A percentile compares a stretch with the other conserved stretches of the same genome.
phyloP scores from a whole-genome alignment of 1,140 invertebrate species.

The Heliconius eleuchia region DNA sequence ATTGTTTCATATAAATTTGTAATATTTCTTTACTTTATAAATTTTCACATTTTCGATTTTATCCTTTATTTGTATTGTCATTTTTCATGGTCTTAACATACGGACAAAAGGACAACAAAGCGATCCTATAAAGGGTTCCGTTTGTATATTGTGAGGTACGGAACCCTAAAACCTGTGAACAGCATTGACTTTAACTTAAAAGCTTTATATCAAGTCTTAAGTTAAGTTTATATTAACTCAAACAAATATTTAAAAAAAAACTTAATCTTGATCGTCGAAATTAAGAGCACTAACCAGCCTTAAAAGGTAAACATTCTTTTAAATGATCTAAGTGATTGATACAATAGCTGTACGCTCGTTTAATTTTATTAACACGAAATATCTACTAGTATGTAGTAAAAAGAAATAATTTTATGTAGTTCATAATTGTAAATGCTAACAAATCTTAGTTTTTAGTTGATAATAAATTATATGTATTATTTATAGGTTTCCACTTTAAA shows the following conservation, averaged over 20 bases:
- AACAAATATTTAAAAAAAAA: neutral
- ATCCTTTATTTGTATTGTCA: too few species aligned
- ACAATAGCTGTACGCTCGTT: slow-evolving; percentile 48
- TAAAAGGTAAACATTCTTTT: slow-evolving; percentile 18
- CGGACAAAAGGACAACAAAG: too few species aligned
- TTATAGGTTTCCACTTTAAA: slow-evolving; percentile 37
- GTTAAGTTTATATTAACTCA: too few species aligned
- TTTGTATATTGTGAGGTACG: too few species aligned
- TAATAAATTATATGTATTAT: slow-evolving; percentile 40
- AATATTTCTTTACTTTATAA: too few species aligned
- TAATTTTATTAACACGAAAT: slow-evolving; percentile 50
- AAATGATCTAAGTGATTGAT: slow-evolving; percentile 31
- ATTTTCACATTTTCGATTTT: too few species aligned
- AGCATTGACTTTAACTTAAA: neutral
- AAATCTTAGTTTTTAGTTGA: slow-evolving; percentile 41
- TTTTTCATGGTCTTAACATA: neutral
- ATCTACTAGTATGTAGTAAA: slow-evolving; percentile 39
- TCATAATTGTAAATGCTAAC: slow-evolving; percentile 46
- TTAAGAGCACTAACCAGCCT: neutral
- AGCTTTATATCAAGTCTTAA: neutral
- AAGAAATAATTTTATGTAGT: slow-evolving; percentile 41
- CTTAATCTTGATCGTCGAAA: neutral
- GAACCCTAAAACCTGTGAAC: too few species aligned
- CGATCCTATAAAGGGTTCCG: too few species aligned
- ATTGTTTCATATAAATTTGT: too few species aligned